phyloP scores from a whole-genome alignment of 2,888 invertebrate genomes.

The Diabrotica balteata region DNA sequence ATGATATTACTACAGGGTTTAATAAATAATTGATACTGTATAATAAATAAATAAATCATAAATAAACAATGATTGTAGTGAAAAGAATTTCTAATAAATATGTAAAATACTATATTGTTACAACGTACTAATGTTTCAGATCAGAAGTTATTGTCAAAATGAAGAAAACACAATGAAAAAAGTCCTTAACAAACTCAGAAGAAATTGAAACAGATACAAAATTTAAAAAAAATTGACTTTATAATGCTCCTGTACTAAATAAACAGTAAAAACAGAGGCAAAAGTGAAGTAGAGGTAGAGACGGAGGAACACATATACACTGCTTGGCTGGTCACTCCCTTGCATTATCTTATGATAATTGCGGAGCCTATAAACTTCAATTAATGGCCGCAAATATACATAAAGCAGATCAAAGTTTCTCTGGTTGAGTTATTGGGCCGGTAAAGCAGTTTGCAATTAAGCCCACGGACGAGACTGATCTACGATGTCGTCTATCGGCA shows the following conservation, averaged over 20 bases:
- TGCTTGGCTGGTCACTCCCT: slow-evolving; percentile 56
- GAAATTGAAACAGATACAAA: too few species aligned
- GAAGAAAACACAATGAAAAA: too few species aligned
- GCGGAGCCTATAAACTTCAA: slow-evolving; percentile 61
- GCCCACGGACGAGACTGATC: slow-evolving; percentile 61
- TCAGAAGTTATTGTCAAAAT: too few species aligned
- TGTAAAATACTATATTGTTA: too few species aligned
- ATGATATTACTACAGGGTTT: too few species aligned
- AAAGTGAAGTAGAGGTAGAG: slow-evolving; percentile 37
- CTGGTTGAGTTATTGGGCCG: slow-evolving; percentile 58
- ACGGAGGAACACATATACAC: slow-evolving; percentile 26
- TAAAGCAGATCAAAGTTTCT: slow-evolving; percentile 61
- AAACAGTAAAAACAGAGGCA: slow-evolving; percentile 35
- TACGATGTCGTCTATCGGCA: slow-evolving; percentile 56
- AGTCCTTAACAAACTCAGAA: too few species aligned
- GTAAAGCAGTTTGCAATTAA: slow-evolving; percentile 59
- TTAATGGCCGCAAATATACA: slow-evolving; percentile 61
- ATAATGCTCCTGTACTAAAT: slow-evolving; percentile 36
- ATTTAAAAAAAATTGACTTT: slow-evolving; percentile 7
- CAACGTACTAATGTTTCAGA: too few species aligned
- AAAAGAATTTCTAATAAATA: too few species aligned
- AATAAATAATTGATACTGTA: background rate
- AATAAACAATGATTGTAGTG: background rate
- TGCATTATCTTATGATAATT: slow-evolving; percentile 61
- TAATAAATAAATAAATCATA: background rate